phyloP scores from a whole-genome alignment of 2,113 vertebrate genomes.

The Tapirus terrestris region DNA sequence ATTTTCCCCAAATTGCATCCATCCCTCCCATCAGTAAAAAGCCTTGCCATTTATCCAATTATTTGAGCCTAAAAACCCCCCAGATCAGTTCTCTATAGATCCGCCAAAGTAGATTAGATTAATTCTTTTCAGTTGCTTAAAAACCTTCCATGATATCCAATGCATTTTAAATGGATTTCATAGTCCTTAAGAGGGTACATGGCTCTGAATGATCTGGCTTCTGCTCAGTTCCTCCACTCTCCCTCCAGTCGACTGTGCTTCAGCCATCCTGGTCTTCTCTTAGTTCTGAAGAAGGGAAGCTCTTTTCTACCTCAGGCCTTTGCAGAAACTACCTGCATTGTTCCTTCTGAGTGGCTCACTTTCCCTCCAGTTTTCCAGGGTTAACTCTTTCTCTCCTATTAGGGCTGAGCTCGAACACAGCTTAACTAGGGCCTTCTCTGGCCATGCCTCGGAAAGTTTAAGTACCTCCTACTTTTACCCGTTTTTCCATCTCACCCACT shows the following conservation, averaged over 20 bases:
- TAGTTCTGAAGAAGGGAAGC: background rate
- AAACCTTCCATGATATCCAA: background rate
- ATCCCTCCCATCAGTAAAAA: background rate
- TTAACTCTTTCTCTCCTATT: background rate
- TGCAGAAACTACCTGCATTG: background rate
- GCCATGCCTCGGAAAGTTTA: background rate
- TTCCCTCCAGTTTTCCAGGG: background rate
- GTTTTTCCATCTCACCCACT: background rate
- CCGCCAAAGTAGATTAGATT: background rate
- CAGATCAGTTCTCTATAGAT: background rate
- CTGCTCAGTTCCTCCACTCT: background rate
- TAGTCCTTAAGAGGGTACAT: fast-evolving
- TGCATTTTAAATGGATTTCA: background rate
- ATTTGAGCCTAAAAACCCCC: background rate
- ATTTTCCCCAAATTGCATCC: background rate
- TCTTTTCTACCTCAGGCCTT: background rate
- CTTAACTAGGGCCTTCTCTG: background rate
- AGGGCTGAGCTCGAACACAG: background rate
- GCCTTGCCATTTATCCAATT: background rate
- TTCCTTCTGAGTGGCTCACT: background rate
- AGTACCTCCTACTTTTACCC: background rate
- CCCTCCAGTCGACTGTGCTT: background rate
- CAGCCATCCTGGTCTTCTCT: background rate
- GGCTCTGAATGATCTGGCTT: too few species aligned
- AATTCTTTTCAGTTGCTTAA: background rate